A percentile compares a stretch with the other conserved stretches of the same genome.
Evolutionary conservation across 2,888 invertebrate species (phyloP).

Genomic region (Dastarcus helophoroides): DNA sequence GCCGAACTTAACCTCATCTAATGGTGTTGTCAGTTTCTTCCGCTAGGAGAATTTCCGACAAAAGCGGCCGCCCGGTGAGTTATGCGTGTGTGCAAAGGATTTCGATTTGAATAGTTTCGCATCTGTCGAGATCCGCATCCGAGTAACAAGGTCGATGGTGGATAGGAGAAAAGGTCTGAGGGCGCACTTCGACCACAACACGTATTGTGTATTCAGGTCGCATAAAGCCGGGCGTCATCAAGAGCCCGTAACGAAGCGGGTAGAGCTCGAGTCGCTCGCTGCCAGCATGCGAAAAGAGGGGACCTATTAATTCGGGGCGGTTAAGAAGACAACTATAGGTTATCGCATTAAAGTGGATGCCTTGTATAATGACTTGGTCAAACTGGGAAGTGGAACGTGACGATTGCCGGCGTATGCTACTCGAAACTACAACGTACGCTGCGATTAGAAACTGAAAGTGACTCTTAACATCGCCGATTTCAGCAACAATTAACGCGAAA

Average conservation of each 20-base stretch:
- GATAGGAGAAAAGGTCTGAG: not conserved
- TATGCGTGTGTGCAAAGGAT: too few species aligned
- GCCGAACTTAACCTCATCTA: too few species aligned
- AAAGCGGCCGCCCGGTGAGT: too few species aligned
- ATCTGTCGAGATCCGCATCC: too few species aligned
- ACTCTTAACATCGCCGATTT: too few species aligned
- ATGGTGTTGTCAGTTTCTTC: too few species aligned
- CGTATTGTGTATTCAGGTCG: constrained; percentile 22
- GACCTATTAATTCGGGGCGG: constrained; percentile 25
- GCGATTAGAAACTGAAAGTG: too few species aligned
- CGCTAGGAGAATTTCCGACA: too few species aligned
- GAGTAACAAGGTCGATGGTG: not conserved
- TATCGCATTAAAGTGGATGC: constrained; percentile 16
- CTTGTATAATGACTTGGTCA: constrained; percentile 24
- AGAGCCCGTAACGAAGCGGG: constrained; percentile 23
- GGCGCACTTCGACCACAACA: constrained; percentile 4
- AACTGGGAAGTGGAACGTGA: constrained; percentile 23
- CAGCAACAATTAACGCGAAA: too few species aligned
- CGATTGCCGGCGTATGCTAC: constrained; percentile 15
- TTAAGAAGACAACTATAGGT: constrained; percentile 21
- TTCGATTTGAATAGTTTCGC: too few species aligned
- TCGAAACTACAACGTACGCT: too few species aligned
- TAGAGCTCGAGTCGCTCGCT: constrained; percentile 13
- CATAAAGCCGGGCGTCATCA: constrained; percentile 21
- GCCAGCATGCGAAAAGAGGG: constrained; percentile 22